Conservation (phyloP, 2,797 vertebrate genomes). For the Ctenopoma multispine region DNA sequence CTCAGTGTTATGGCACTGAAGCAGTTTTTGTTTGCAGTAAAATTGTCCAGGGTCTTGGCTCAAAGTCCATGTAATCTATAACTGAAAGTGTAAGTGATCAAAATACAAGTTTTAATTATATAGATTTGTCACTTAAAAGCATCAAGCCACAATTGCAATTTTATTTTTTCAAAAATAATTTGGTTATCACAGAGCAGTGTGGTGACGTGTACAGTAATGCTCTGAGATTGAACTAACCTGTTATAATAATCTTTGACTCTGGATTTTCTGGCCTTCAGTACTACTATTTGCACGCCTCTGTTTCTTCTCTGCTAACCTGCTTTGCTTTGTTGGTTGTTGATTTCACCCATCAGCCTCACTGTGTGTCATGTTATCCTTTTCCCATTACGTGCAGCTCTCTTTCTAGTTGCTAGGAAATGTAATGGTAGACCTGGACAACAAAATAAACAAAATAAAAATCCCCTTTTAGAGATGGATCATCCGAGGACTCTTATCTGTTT, state of each 20-base stretch:
- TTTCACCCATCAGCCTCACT: slow-evolving; percentile 44
- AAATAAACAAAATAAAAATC: slow-evolving; percentile 31
- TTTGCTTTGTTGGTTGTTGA: slow-evolving; percentile 65
- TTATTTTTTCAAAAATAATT: not conserved
- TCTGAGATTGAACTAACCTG: not conserved
- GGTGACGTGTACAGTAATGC: not conserved
- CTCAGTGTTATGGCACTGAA: not conserved
- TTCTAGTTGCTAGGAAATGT: slow-evolving; percentile 53
- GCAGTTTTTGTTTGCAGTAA: slow-evolving; percentile 1
- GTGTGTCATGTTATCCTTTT: slow-evolving; percentile 43
- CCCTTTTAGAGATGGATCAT: slow-evolving; percentile 17
- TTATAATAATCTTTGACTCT: not conserved
- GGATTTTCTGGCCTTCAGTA: slow-evolving; percentile 26
- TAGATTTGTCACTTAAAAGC: not conserved
- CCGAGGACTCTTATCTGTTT: slow-evolving; percentile 4
- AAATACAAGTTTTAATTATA: not conserved
- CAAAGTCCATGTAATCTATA: not conserved
- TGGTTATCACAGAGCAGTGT: not conserved
- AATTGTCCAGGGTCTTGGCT: not conserved
- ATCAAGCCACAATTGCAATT: not conserved
- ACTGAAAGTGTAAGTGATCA: not conserved
- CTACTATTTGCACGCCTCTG: slow-evolving; percentile 49
- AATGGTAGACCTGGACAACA: slow-evolving; percentile 16
- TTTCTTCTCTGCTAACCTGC: slow-evolving; percentile 72
- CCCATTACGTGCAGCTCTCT: slow-evolving; percentile 32